Evolutionary conservation across 1,140 invertebrate species (phyloP).

Genomic region (Tetramorium alpestre): DNA sequence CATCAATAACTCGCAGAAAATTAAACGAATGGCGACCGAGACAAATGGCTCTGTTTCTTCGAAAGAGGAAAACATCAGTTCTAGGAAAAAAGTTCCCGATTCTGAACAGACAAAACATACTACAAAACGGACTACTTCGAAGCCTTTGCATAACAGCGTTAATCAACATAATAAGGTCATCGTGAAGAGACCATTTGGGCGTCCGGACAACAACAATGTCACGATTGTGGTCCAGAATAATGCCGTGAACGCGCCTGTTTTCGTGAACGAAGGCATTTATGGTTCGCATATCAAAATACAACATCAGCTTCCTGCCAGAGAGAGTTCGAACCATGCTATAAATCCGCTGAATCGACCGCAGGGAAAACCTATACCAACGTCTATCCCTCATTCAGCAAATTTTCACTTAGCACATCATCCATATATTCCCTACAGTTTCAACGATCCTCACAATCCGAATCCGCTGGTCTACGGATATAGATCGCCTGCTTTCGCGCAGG

Average conservation of each 20-base stretch:
- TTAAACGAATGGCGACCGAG: background rate
- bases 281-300: constrained; percentile 65
- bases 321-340: background rate
- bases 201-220: constrained; percentile 77
- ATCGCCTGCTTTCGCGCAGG: constrained; percentile 60
- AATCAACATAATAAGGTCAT: constrained; percentile 80
- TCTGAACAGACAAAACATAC: background rate
- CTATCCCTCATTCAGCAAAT: constrained; percentile 48
- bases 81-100: background rate
- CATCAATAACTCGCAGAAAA: background rate
- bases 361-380: constrained; percentile 56
- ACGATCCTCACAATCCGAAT: constrained; percentile 81
- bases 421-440: constrained; percentile 76
- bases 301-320: background rate
- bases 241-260: constrained; percentile 80
- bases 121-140: background rate
- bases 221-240: constrained; percentile 82
- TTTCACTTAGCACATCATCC: constrained; percentile 36
- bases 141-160: constrained; percentile 76
- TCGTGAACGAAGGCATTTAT: constrained; percentile 79
- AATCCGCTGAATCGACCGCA: background rate
- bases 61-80: background rate
- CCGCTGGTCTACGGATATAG: constrained; percentile 76
- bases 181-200: constrained; percentile 77
- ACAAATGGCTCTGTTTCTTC: background rate